These are phyloP conservation scores for Emesis russula DNA, from an alignment of 2,888 invertebrate species.

Conservation along the genomic window DNA sequence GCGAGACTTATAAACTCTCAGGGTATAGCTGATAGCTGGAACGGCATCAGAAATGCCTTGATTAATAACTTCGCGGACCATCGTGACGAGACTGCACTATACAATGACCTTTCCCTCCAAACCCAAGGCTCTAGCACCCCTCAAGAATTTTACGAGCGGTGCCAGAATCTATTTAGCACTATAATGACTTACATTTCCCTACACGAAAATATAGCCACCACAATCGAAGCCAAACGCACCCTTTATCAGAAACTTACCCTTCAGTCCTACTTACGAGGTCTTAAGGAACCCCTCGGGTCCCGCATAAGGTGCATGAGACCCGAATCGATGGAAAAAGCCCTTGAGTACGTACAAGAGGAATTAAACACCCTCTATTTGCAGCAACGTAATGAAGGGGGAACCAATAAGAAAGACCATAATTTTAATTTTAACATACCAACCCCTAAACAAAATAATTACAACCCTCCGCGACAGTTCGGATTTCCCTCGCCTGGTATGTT, in stretches of 20 bases:
- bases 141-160: conserved; percentile 84
- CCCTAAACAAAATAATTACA: background rate
- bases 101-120: conserved; percentile 75
- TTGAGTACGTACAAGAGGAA: conserved; percentile 3
- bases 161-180: conserved; percentile 71
- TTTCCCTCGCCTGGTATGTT: background rate
- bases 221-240: conserved; percentile 68
- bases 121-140: conserved; percentile 73
- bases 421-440: no score
- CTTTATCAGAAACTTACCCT: conserved; percentile 82
- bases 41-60: conserved; percentile 9
- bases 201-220: conserved; percentile 74
- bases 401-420: no score
- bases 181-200: conserved; percentile 33
- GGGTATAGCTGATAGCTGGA: no score
- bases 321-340: conserved; percentile 39
- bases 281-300: conserved; percentile 43
- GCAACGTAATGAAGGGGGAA: no score
- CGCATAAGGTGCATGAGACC: conserved; percentile 50
- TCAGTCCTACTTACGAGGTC: conserved; percentile 81
- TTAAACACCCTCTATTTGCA: no score
- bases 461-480: conserved; percentile 6
- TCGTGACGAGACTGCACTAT: conserved; percentile 81
- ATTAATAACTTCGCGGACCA: conserved; percentile 49
- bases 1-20: no score